Conservation (phyloP, 2,888 invertebrate genomes). For the Melikaiella ostensackeni region DNA sequence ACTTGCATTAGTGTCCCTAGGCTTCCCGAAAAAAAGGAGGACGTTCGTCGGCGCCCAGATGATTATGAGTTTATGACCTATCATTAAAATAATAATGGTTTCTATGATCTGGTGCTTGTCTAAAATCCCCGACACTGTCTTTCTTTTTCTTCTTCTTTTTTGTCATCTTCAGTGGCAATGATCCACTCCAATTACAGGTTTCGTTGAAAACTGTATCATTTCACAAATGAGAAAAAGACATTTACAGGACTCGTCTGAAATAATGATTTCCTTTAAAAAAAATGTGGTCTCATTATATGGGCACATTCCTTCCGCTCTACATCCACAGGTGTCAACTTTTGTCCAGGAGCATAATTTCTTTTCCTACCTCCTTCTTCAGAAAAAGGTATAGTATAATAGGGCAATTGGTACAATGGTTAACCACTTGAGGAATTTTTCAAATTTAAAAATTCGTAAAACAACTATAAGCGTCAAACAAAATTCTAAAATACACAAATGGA, state of each 20-base stretch:
- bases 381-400: no score
- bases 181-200: neutral
- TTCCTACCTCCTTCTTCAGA: no score
- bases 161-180: neutral
- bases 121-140: neutral
- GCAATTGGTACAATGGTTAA: no score
- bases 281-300: neutral
- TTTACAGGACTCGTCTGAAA: neutral
- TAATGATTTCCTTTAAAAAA: neutral
- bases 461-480: no score
- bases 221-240: neutral
- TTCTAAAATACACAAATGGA: no score
- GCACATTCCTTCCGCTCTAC: neutral
- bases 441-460: no score
- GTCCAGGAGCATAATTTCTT: neutral
- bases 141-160: neutral
- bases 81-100: neutral
- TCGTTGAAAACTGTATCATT: slow-evolving; percentile 7
- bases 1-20: neutral
- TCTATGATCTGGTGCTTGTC: neutral
- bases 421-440: no score
- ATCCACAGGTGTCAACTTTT: neutral
- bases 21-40: neutral
- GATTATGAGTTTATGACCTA: neutral
- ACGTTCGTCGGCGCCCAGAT: neutral